Evolutionary conservation across 2,888 invertebrate species (phyloP).

Genomic region (Glyphotaelius pellucidus): DNA sequence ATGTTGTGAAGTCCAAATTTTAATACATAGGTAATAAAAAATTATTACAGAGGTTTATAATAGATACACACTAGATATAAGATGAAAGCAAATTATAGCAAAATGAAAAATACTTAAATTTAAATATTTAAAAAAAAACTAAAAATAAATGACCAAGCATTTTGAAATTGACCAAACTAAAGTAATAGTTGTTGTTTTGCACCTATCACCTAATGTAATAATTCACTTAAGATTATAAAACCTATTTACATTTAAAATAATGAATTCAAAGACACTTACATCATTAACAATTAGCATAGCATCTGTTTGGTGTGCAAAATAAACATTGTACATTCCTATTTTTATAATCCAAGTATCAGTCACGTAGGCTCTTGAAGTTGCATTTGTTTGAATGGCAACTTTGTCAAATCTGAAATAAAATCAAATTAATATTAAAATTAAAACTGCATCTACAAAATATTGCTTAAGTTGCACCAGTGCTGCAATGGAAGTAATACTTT

Average conservation of each 20-base stretch:
- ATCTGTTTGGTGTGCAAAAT: conserved; percentile 88
- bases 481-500: too few species aligned
- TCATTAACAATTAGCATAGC: conserved; percentile 85
- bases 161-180: background rate
- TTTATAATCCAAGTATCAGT: conserved; percentile 94
- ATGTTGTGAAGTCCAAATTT: too few species aligned
- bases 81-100: background rate
- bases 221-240: background rate
- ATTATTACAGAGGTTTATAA: too few species aligned
- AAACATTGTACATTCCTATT: conserved; percentile 84
- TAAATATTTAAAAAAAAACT: too few species aligned
- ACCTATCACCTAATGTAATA: background rate
- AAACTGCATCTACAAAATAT: too few species aligned
- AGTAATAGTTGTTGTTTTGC: background rate
- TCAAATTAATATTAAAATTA: background rate
- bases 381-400: conserved; percentile 82
- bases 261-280: conserved; percentile 70
- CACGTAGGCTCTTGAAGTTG: conserved; percentile 83
- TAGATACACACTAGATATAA: too few species aligned
- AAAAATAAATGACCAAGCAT: too few species aligned
- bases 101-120: background rate
- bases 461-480: background rate
- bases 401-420: conserved; percentile 82
- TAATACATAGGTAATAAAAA: too few species aligned
- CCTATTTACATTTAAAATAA: background rate